Base-by-base conservation (phyloP, 2,113 vertebrate species). In the Eubucco bourcierii region DNA sequence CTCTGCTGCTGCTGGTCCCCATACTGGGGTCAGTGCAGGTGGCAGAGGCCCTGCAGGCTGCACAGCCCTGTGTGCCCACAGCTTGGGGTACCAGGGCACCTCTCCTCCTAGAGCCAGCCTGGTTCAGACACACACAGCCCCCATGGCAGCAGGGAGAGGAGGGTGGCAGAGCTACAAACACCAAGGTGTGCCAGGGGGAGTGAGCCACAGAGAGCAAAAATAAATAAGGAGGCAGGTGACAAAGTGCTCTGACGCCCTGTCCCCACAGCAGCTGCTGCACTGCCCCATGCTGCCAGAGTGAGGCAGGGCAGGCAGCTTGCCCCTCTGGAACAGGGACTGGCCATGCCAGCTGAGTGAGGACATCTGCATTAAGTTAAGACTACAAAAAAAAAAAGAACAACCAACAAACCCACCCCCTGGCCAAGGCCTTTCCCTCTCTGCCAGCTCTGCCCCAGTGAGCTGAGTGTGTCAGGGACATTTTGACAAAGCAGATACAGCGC, bases 201-300 rank as follows among this genome's bases (percentile, higher is more conserved):
- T 1, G 87, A 95, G 94, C 94, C 82, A 80, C 56, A 3, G 75
- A 66, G 64, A 85, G 93, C 68, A 44, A 41, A 47, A 93, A 89
- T 87, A 95, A 95, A 95, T 95, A 92, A 92, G 81, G 63, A 94
- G 87, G 73, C 68, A 44, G 74, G 89, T 77, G 91, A 84, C 87
- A 61, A 21, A 80, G 76, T 19, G 87, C 2, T 28, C 73, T 39
- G 24, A 50, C 0, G 1, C 47, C 74, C 63, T n/a, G 81, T 50
- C 59, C 90, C 55, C 1, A 52, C 2, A 50, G 20, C 9, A 1
- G 65, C 47, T 2, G 4, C 52, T 82, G 53, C 76, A n/a, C 65
- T 24, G 79, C 66, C 88, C 37, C 80, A 18, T 34, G 17, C 80
- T 29, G 85, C 84, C 67, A n/a, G 6, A 5, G 64, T 3, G 8